Base-by-base conservation (phyloP, 2,113 vertebrate genomes). In the Cairina moschata region DNA sequence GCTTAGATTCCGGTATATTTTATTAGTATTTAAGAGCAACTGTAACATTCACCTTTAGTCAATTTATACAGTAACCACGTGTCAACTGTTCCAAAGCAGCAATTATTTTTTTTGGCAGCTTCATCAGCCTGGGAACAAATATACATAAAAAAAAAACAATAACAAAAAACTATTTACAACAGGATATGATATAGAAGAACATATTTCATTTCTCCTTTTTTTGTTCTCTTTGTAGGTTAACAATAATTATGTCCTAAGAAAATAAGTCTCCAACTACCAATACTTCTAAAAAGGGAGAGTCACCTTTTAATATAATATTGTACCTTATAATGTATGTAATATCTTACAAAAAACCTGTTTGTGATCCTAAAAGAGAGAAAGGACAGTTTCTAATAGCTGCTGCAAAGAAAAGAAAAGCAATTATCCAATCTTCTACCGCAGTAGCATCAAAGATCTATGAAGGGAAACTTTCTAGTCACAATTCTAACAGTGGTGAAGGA, bases 81-180 rank as follows among this genome's bases (percentile, higher is more conserved):
- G 90, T 99, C 99, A 71, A 99, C 85, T 25, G 99, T 99, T 76
- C 99, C 99, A 97, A 99, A 99, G 97, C 98, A 99, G 96, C 99
- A 99, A 83, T 98, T 98, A 22, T 95, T 98, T 87, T 99, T 98
- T 92, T 95, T 97, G 13, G 98, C 96, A 16, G 99, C 99, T 86
- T 98, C 97, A 88, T 91, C 87, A 52, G 99, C 97, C 99, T 99
- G 90, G n/a, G 94, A 89, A 83, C n/a, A 96, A 94, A 95, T 2
- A 97, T 0, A 94, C 26, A 10, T 52, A 17, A 0, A 22, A 28
- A 42, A 69, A 54, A 11, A 23, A 26, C 8, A 42, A 42, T 7
- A 11, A 42, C 16, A 44, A 18, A 82, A 11, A 18, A 26, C 10
- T 13, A 44, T 62, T 90, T 91, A 48, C 13, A 89, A 68, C 13